Conservation (phyloP, 2,113 vertebrate genomes). For the Gallinago paraguaiae region DNA sequence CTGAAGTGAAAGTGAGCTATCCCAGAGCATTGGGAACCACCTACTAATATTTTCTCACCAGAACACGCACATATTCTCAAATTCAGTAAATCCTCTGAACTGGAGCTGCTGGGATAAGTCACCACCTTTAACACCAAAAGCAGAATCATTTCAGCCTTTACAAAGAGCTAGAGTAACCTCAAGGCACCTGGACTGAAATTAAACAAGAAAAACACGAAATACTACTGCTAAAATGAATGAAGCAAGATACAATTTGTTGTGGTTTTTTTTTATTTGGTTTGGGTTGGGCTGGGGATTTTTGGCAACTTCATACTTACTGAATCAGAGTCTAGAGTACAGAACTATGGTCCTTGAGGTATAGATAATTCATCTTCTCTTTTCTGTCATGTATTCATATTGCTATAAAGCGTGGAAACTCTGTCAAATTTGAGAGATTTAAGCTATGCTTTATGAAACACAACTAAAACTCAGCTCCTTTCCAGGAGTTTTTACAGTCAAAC, state of each 20-base stretch:
- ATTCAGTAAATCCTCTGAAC: background rate
- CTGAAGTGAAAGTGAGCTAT: background rate
- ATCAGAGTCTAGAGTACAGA: background rate
- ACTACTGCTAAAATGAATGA: background rate
- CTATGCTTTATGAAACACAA: background rate
- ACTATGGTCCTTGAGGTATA: background rate
- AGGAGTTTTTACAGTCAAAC: background rate
- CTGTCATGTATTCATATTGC: background rate
- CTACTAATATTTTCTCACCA: background rate
- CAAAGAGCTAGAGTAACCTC: background rate
- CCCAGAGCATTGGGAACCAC: background rate
- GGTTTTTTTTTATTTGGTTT: too few species aligned
- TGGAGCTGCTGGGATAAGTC: background rate
- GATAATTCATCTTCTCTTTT: background rate
- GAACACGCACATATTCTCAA: background rate
- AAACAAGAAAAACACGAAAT: background rate
- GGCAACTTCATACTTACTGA: background rate
- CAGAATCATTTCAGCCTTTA: background rate
- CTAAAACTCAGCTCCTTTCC: background rate
- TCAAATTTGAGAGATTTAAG: background rate
- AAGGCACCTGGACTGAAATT: background rate
- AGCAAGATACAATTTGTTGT: background rate
- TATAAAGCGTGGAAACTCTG: background rate
- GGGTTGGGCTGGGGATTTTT: background rate
- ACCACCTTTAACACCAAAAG: background rate